Base-by-base conservation (phyloP, 2,797 vertebrate genomes). In the Ctenopoma multispine region DNA sequence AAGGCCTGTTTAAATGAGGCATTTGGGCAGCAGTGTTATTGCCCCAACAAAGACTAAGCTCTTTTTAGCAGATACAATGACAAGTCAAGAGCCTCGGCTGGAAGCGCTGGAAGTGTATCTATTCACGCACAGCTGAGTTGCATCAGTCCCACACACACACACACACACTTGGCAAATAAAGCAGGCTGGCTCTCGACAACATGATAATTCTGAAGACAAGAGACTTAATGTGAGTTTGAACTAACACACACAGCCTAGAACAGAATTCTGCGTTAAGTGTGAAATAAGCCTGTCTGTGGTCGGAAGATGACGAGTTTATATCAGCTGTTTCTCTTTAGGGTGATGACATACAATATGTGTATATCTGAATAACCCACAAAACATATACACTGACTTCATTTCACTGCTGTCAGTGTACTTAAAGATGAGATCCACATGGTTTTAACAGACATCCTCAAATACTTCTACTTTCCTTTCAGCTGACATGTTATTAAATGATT, bases 391-490 rank as follows among this genome's bases (percentile, higher is more conserved):
- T 74, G 72, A 76, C 68, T 67, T 65, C 34, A 75, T 77, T 71
- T 63, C 63, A 81, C 31, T 56, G 57, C 70, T 56, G 50, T 72
- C 63, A 57, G 66, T 65, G 49, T 40, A 38, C 46, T 72, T 69
- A 63, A 59, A 83, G 72, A 81, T 83, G 75, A 76, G 66, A 85
- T 84, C 68, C 85, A 86, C 43, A 63, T 87, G 86, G 49, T 77
- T 75, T 87, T 63, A 78, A 82, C 57, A 61, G 70, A 89, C 77
- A 73, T 71, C 36, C 72, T 31, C 29, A 57, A 31, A 70, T 63
- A 63, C 31, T 27, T 73, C 21, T 48, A 54, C 47, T 47, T 77
- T 27, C 56, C 66, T 77, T 89, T 80, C 68, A 75, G 62, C 63
- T 70, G 69, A 80, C 72, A 59, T 80, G 41, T 77, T 68, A 82